Percentiles rank a stretch among this genome's conserved stretches.
These are phyloP conservation scores for Drosophila aldrichi DNA, from an alignment of 2,888 invertebrate species.

Conservation along the genomic window DNA sequence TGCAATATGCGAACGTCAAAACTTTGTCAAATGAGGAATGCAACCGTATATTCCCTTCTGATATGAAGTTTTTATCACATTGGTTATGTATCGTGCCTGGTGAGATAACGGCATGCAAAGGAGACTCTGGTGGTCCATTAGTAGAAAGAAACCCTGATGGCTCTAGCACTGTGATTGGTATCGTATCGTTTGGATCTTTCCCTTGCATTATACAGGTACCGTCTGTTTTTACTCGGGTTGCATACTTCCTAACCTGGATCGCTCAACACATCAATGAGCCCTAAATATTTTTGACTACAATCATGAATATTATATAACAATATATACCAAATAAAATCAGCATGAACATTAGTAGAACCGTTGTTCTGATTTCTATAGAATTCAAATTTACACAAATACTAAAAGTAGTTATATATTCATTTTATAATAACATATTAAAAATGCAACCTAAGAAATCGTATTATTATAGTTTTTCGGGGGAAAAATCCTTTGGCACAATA, in stretches of 20 bases:
- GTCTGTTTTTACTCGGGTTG: background rate
- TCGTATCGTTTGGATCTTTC: background rate
- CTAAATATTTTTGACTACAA: background rate
- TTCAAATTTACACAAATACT: too few relatives aligned
- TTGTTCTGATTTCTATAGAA: too few relatives aligned
- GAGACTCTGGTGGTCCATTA: conserved; percentile 37
- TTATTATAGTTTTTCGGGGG: conserved; percentile 52
- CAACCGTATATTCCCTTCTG: too few relatives aligned
- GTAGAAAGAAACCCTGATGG: background rate
- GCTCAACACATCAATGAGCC: background rate
- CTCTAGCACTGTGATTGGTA: conserved; percentile 10
- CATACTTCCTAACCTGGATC: background rate
- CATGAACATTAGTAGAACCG: too few relatives aligned
- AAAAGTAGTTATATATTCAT: too few relatives aligned
- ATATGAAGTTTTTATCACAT: background rate
- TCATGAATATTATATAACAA: background rate
- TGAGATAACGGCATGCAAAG: accelerated
- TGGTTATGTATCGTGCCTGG: background rate
- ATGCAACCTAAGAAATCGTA: background rate
- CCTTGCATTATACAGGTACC: background rate
- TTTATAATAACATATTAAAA: background rate
- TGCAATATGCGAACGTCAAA: background rate
- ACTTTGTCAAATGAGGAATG: background rate
- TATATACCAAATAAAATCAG: background rate
- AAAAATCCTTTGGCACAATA: conserved; percentile 64